Base-by-base conservation (phyloP, 1,140 invertebrate genomes). In the Dysdera silvatica region DNA sequence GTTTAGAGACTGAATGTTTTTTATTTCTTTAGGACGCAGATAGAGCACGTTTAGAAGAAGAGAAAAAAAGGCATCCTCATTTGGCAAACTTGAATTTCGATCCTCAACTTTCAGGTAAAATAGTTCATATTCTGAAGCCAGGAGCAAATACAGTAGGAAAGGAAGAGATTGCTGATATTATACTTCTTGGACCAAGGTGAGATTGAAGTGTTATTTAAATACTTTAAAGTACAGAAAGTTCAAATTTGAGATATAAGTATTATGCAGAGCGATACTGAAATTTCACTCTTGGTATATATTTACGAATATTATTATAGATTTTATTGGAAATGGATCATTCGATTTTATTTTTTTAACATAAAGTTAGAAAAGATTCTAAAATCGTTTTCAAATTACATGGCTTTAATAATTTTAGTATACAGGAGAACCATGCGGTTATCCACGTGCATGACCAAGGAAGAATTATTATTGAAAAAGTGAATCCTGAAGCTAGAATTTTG, bases 61-160 rank as follows among this genome's bases (percentile, higher is more conserved):
- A 77, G 59, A 80, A 81, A 55, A 79, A 79, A 67, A 77, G 77
- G 65, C 26, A 75, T 37, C 77, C 81, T 12, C 79, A 83, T 73
- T 70, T 84, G 14, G 82, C 77, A 67, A 85, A 84, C 72, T 70
- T 84, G 37, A 84, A 85, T 71, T 75, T 79, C 63, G 83, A 84
- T 72, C 79, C 82, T 8, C 76, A 77, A 70, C 71, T 84, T 35
- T 77, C 79, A 1, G 81, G 81, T 4, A 77, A 80, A 68, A 78
- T 84, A 55, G 72, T 81, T 31, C 77, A 82, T 70, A 80, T 84
- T 67, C 68, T 84, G 12, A 76, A 78, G 33, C 65, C 68, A 4
- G 78, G 78, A 16, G 71, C 71, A 20, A 80, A 75, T 35, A 74
- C 72, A 7, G 74, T 84, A 41, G 82, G 82, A 26, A 79, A 79